Percentiles rank a stretch among this genome's conserved stretches.
Evolutionary conservation across 2,888 invertebrate species (phyloP).

Genomic region (Meliscaeva auricollis): DNA sequence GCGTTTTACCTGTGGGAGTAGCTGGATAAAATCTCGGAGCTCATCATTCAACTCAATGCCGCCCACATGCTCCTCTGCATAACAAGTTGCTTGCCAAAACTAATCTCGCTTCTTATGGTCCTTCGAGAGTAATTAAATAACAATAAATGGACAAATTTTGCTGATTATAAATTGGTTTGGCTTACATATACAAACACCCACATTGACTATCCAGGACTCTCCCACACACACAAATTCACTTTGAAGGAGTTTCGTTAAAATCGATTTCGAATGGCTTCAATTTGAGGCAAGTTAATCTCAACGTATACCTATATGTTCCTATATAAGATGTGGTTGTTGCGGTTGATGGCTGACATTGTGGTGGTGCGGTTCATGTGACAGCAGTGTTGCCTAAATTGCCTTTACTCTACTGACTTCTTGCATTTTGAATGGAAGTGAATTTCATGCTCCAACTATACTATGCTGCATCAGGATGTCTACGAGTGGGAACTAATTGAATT

Average conservation of each 20-base stretch:
- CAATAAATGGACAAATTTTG: conserved; percentile 47
- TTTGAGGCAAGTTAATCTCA: conserved; percentile 39
- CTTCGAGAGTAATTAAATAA: conserved; percentile 66
- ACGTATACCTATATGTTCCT: not conserved
- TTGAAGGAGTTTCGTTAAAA: conserved; percentile 15
- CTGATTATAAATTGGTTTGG: not conserved
- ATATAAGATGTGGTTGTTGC: not conserved
- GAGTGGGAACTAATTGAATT: conserved; percentile 65
- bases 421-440: conserved; percentile 58
- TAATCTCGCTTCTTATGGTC: conserved; percentile 54
- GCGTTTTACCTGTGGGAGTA: not conserved
- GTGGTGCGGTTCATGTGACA: conserved; percentile 32
- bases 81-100: conserved; percentile 43
- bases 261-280: conserved; percentile 5
- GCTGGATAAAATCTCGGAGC: conserved; percentile 8
- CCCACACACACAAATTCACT: not conserved
- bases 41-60: not conserved
- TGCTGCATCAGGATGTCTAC: conserved; percentile 40
- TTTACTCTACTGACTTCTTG: conserved; percentile 54
- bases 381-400: conserved; percentile 35
- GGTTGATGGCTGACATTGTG: conserved; percentile 47
- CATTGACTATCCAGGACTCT: too few relatives aligned
- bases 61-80: conserved; percentile 52
- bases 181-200: not conserved
- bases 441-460: conserved; percentile 58